Percentiles rank a stretch among this genome's conserved stretches.
Evolutionary conservation across 2,797 vertebrate genomes (phyloP).

Genomic region (Okamejei kenojei): DNA sequence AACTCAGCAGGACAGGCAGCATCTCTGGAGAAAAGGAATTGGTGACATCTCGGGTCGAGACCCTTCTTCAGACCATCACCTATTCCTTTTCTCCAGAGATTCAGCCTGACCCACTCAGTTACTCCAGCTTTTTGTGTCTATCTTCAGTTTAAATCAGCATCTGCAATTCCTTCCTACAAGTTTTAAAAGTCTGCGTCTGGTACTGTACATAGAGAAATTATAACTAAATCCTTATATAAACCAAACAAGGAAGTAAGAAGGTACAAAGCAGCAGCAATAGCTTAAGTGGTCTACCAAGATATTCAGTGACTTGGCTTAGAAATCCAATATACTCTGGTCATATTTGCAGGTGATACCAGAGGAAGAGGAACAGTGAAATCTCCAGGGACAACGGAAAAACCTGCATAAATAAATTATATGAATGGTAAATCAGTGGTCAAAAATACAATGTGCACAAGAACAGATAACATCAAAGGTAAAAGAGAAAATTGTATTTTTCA

Average conservation of each 20-base stretch:
- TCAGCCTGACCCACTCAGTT: no score
- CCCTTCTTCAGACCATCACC: no score
- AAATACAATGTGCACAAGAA: background rate
- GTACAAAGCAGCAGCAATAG: background rate
- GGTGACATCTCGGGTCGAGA: no score
- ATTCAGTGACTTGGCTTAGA: background rate
- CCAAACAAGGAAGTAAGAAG: background rate
- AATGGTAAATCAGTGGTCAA: background rate
- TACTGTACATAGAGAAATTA: background rate
- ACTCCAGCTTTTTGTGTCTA: no score
- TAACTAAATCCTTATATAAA: background rate
- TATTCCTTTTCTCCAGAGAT: no score
- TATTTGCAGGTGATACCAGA: background rate
- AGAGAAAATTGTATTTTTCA: no score
- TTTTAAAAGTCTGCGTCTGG: background rate
- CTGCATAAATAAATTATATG: background rate
- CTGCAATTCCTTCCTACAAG: no score
- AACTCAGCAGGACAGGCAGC: no score
- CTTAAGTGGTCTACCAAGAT: background rate
- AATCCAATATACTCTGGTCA: background rate
- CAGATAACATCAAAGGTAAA: background rate
- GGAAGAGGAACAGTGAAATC: background rate
- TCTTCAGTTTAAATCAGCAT: no score
- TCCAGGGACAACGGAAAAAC: background rate
- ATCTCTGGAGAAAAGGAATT: no score